Conservation (phyloP, 2,888 invertebrate genomes). For the Pharmacophagus antenor region DNA sequence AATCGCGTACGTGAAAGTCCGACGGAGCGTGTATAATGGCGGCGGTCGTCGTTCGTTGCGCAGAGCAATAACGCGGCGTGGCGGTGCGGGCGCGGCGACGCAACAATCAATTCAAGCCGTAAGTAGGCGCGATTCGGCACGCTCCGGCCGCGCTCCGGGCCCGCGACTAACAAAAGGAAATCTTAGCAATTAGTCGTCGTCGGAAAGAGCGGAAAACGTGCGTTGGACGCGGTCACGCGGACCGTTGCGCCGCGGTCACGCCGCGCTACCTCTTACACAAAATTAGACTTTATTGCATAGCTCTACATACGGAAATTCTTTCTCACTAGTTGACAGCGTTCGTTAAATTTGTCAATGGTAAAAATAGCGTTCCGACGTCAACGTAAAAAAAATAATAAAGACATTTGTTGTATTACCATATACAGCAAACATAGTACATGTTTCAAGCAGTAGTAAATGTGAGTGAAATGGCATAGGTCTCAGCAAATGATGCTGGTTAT, state of each 20-base stretch:
- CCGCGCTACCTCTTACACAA: slow-evolving; percentile 39
- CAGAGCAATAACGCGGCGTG: slow-evolving; percentile 76
- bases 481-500: no score
- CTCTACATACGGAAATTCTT: neutral
- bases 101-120: slow-evolving; percentile 79
- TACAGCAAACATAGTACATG: no score
- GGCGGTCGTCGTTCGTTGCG: slow-evolving; percentile 42
- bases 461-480: no score
- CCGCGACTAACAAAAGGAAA: slow-evolving; percentile 81
- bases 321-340: neutral
- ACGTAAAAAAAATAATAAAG: no score
- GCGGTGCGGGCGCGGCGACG: slow-evolving; percentile 78
- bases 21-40: slow-evolving; percentile 72
- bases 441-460: no score
- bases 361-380: no score
- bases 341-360: neutral
- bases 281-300: slow-evolving; percentile 40
- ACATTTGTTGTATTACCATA: no score
- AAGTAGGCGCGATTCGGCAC: slow-evolving; percentile 79
- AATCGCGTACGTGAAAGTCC: slow-evolving; percentile 73
- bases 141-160: slow-evolving; percentile 72
- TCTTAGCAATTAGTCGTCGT: slow-evolving; percentile 81
- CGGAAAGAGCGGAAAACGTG: slow-evolving; percentile 81
- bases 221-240: slow-evolving; percentile 76
- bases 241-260: slow-evolving; percentile 56